A percentile compares a stretch with the other conserved stretches of the same genome.
Evolutionary conservation across 2,888 invertebrate genomes (phyloP).

Genomic region (Aquatica leii): DNA sequence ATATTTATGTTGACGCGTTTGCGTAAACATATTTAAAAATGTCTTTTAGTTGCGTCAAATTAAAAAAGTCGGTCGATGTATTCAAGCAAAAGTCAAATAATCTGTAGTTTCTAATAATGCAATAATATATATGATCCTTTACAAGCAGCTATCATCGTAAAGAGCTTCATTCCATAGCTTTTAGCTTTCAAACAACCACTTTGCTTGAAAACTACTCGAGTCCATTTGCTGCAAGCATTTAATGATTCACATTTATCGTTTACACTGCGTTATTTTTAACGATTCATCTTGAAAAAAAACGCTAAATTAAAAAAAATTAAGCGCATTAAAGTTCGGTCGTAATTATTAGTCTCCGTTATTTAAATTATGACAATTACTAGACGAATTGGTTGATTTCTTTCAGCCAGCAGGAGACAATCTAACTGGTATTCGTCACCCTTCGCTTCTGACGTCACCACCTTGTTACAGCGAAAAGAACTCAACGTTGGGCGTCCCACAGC

Average conservation of each 20-base stretch:
- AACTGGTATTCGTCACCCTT: conserved; percentile 50
- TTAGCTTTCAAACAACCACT: conserved; percentile 56
- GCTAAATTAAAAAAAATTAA: conserved; percentile 20
- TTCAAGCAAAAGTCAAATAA: conserved; percentile 6
- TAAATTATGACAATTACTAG: conserved; percentile 26
- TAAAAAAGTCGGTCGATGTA: too few relatives aligned
- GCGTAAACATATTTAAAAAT: too few relatives aligned
- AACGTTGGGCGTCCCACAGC: conserved; percentile 55
- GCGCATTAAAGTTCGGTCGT: neutral
- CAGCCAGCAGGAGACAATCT: conserved; percentile 61
- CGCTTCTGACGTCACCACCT: conserved; percentile 57
- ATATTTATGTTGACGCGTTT: too few relatives aligned
- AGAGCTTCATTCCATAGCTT: conserved; percentile 55
- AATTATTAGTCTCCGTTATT: conserved; percentile 13
- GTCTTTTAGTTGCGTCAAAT: too few relatives aligned
- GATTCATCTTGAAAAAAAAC: conserved; percentile 38
- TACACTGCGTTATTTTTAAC: conserved; percentile 49
- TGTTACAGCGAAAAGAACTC: conserved; percentile 61
- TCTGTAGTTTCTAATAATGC: conserved; percentile 23
- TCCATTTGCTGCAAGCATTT: conserved; percentile 55
- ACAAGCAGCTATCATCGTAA: conserved; percentile 43
- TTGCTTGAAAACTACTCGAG: conserved; percentile 52
- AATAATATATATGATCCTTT: conserved; percentile 36
- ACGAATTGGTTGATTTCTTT: conserved; percentile 53
- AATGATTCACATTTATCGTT: conserved; percentile 52